Conservation (phyloP, 2,888 invertebrate genomes). For the Cosmorhoe ocellata region DNA sequence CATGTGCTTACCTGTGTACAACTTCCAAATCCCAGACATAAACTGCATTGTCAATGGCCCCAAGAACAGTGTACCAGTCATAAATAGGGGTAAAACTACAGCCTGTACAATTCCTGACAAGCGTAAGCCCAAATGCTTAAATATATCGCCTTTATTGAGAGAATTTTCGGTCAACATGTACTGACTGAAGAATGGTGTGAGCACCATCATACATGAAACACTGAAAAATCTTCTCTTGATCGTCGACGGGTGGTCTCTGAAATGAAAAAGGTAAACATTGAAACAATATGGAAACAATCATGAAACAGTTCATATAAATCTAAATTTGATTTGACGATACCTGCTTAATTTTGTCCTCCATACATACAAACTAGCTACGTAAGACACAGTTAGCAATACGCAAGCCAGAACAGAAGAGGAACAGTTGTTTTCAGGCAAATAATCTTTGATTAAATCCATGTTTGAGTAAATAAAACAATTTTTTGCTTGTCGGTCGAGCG, state of each 20-base stretch:
- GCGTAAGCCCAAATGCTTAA: slow-evolving; percentile 89
- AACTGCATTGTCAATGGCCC: slow-evolving; percentile 91
- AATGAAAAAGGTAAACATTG: slow-evolving; percentile 47
- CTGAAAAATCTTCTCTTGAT: slow-evolving; percentile 94
- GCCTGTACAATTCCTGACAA: slow-evolving; percentile 88
- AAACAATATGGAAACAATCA: neutral
- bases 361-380: slow-evolving; percentile 94
- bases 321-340: slow-evolving; percentile 62
- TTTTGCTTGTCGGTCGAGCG: too few relatives aligned
- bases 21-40: slow-evolving; percentile 85
- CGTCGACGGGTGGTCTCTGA: slow-evolving; percentile 93
- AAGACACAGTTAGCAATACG: slow-evolving; percentile 88
- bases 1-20: slow-evolving; percentile 88
- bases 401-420: slow-evolving; percentile 87
- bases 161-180: slow-evolving; percentile 85
- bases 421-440: slow-evolving; percentile 62
- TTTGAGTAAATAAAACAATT: neutral
- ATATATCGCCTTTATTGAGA: slow-evolving; percentile 84
- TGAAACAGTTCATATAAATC: too few relatives aligned
- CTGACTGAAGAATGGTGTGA: slow-evolving; percentile 90
- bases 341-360: slow-evolving; percentile 91
- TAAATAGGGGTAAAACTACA: slow-evolving; percentile 86
- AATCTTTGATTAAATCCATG: slow-evolving; percentile 41
- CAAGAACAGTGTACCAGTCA: slow-evolving; percentile 91
- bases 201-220: slow-evolving; percentile 89